phyloP scores from a whole-genome alignment of 2,797 vertebrate genomes.

The Tamandua tetradactyla region DNA sequence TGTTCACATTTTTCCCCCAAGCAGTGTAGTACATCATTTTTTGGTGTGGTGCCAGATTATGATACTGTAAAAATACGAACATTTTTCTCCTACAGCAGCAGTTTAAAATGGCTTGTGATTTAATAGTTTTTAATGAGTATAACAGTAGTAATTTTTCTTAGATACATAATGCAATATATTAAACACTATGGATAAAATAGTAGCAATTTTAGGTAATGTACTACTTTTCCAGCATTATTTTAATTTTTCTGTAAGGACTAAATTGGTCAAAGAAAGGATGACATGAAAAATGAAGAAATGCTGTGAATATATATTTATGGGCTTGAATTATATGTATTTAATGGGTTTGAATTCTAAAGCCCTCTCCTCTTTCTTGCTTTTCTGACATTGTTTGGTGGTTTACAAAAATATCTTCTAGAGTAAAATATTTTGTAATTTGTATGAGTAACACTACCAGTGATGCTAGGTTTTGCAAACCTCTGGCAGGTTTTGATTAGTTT shows the following conservation, averaged over 20 bases:
- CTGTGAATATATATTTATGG: slow-evolving; percentile 15
- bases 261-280: not conserved
- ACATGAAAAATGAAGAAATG: not conserved
- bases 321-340: slow-evolving; percentile 4
- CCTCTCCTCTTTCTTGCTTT: not conserved
- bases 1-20: not conserved
- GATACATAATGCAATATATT: slow-evolving; percentile 53
- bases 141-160: slow-evolving; percentile 69
- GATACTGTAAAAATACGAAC: slow-evolving; percentile 57
- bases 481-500: slow-evolving; percentile 51
- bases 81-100: slow-evolving; percentile 64
- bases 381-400: not conserved
- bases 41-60: slow-evolving; percentile 31
- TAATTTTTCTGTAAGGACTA: slow-evolving; percentile 39
- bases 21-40: not conserved
- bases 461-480: slow-evolving; percentile 9
- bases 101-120: slow-evolving; percentile 73
- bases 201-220: slow-evolving; percentile 59
- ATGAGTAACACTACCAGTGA: not conserved
- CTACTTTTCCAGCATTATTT: slow-evolving; percentile 59
- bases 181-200: slow-evolving; percentile 54
- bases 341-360: not conserved
- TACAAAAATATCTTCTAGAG: slow-evolving; percentile 38
- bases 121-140: slow-evolving; percentile 67
- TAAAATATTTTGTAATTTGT: slow-evolving; percentile 48